phyloP scores from a whole-genome alignment of 2,888 invertebrate genomes.

The Aphidoletes aphidimyza region DNA sequence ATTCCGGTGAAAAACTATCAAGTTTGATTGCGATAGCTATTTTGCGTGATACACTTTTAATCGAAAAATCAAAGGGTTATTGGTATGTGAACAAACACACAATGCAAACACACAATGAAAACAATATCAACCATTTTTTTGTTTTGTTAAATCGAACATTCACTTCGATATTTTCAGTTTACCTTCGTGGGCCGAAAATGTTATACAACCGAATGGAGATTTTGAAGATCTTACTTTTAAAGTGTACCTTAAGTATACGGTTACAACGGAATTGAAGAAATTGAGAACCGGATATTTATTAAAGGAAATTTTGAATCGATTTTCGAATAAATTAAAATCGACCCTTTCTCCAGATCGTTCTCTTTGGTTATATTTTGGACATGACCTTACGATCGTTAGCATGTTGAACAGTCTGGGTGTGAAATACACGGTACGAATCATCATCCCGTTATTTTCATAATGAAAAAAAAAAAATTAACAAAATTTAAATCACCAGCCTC shows the following conservation, averaged over 20 bases:
- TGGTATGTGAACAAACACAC: not conserved
- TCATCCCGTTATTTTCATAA: too few relatives aligned
- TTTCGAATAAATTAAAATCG: conserved; percentile 68
- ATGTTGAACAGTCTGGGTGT: too few relatives aligned
- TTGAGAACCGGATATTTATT: conserved; percentile 74
- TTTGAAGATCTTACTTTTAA: not conserved
- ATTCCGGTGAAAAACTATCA: not conserved
- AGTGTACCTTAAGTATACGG: not conserved
- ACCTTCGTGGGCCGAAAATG: not conserved
- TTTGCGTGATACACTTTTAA: conserved; percentile 76
- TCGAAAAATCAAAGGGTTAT: conserved; percentile 72
- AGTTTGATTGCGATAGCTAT: conserved; percentile 63
- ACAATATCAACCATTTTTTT: not conserved
- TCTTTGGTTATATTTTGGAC: too few relatives aligned
- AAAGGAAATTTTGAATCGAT: conserved; percentile 74
- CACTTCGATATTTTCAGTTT: not conserved
- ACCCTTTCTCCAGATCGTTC: conserved; percentile 66
- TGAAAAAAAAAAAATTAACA: too few relatives aligned
- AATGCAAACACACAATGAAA: not conserved
- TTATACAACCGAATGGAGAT: not conserved
- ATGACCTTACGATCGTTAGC: too few relatives aligned
- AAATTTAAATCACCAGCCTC: too few relatives aligned
- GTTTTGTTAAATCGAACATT: not conserved
- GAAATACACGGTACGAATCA: too few relatives aligned
- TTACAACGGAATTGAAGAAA: conserved; percentile 67